Evolutionary conservation across 2,113 vertebrate genomes (phyloP).

Genomic region (Ceuthmochares aereus): DNA sequence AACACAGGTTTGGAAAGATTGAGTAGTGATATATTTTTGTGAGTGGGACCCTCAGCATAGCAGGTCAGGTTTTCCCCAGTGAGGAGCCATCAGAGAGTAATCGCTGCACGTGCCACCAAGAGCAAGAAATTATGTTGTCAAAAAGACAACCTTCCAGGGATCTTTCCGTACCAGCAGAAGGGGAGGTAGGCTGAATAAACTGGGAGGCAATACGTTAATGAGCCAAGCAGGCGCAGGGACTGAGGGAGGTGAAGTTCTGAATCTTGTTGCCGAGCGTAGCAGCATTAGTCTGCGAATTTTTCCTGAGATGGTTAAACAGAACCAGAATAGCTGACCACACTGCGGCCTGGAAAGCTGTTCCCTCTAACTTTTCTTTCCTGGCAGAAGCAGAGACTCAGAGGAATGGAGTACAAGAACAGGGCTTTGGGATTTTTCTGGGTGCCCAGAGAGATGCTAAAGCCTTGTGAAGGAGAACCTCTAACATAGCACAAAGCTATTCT

Average conservation of each 20-base stretch:
- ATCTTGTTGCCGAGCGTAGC: background rate
- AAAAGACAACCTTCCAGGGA: background rate
- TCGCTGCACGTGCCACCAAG: background rate
- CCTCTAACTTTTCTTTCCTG: conserved; percentile 18
- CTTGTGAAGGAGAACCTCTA: background rate
- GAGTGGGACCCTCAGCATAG: background rate
- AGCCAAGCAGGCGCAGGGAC: background rate
- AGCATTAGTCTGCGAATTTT: background rate
- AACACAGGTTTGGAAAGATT: background rate
- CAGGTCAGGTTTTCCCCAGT: conserved; percentile 12
- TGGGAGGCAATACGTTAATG: background rate
- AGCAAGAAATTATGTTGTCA: background rate
- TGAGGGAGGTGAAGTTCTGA: background rate
- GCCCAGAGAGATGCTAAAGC: background rate
- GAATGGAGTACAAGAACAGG: background rate
- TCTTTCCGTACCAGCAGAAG: background rate
- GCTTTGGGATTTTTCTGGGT: background rate
- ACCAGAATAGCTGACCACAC: conserved; percentile 5
- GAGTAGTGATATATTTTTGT: background rate
- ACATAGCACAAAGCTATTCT: background rate
- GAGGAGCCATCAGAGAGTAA: background rate
- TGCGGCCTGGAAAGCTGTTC: background rate
- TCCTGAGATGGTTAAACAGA: background rate
- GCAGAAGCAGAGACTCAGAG: background rate
- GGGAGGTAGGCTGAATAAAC: background rate